Evolutionary conservation across 2,888 invertebrate genomes (phyloP), one percentile per base, ranked within the genome.

Genomic region (Branchipolynoe longqiensis): DNA sequence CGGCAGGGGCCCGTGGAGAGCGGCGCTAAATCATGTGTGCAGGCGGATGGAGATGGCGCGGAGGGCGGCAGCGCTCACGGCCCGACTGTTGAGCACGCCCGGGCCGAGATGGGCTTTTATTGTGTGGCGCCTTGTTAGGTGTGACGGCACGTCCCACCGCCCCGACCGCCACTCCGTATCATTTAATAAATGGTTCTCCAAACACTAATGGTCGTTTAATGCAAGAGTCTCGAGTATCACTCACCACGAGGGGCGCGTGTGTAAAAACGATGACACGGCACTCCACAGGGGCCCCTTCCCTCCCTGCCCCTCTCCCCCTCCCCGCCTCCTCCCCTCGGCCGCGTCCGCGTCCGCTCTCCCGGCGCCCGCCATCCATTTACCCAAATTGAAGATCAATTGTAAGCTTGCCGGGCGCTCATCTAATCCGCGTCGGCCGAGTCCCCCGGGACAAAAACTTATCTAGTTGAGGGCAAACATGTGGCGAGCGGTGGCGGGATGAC

Each of bases 381-480:
- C 78, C 78, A 78, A 78, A 78, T 78, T 78, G 78, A 78, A 78
- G 78, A 78, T 78, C 78, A 78, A 78, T 78, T 78, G 78, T 78
- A 54, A 78, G 78, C 54, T 78, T n/a, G 78, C 25, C 28, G 48
- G 25, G 78, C 54, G 78, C 54, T 78, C 78, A 78, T 78, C 78
- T 78, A 78, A 78, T 78, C 78, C 78, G 48, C 31, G 48, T 12
- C 54, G 14, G 8, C 41, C 54, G 78, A 41, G 14, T 78, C 78
- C 54, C 78, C n/a, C 28, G 78, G 78, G 78, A 78, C 48, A 78
- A 78, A 78, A 78, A 78, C 78, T 78, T 78, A 78, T 78, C 78
- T 78, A 78, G 78, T 78, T 78, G 78, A 78, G 78, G 78, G 78
- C 78, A 78, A 78, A 78, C 78, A 78, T 78, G 78, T 78, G 78